Base-by-base conservation (phyloP, 2,113 vertebrate genomes). In the Lepidothrix coronata region DNA sequence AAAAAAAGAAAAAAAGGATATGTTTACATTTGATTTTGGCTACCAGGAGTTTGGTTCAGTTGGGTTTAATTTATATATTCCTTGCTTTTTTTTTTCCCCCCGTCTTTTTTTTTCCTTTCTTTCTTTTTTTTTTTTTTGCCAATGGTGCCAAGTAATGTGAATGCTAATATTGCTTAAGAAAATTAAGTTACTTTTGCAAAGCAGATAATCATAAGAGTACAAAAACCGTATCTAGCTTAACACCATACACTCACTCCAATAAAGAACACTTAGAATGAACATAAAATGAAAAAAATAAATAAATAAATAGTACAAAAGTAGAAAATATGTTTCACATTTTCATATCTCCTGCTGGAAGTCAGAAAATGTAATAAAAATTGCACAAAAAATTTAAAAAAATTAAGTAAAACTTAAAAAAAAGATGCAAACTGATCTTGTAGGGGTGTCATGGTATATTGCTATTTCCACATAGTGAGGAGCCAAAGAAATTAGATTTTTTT, bases 141-240 rank as follows among this genome's bases (percentile, higher is more conserved):
- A 99, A 99, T 98, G 99, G 99, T 99, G 99, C 99, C 99, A 99
- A 99, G 98, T 99, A 99, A 99, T 98, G 99, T 98, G 99, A 99
- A 99, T 99, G 99, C 99, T 99, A 96, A 99, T 98, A 98, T 97
- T 98, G 98, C 98, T 99, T 99, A 98, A 98, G 95, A 98, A 97
- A 99, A 98, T 98, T 98, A 98, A 98, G 98, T 99, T 98, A 98
- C 97, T 98, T 98, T 99, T 98, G 98, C 99, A 99, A 98, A 99
- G 98, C 99, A 98, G 98, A 99, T 99, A 99, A 99, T 99, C 98
- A 99, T 98, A 98, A 98, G 97, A 98, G 96, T 97, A 97, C 95
- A 97, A 98, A 85, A 98, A 97, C 97, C 93, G 97, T 97, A 98
- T 98, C 97, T 98, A 98, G 98, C 98, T 98, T 98, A 98, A 98